phyloP scores from a whole-genome alignment of 1,140 invertebrate genomes.

The Sipha flava region DNA sequence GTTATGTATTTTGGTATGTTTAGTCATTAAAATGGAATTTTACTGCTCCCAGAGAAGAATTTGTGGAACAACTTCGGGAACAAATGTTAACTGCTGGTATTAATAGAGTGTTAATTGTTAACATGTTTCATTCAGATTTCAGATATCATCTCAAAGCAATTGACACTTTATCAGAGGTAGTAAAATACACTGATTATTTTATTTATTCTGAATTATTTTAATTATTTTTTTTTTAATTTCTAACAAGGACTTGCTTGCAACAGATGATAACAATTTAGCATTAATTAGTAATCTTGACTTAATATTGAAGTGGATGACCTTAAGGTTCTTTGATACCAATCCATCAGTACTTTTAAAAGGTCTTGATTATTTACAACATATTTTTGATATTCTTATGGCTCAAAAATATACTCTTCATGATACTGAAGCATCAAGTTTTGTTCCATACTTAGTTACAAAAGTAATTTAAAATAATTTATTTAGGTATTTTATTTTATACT shows the following conservation, averaged over 20 bases:
- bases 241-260: slow-evolving; percentile 30
- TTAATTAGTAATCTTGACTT: slow-evolving; percentile 87
- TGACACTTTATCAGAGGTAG: slow-evolving; percentile 71
- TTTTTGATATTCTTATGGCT: slow-evolving; percentile 72
- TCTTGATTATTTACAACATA: slow-evolving; percentile 77
- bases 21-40: slow-evolving; percentile 91
- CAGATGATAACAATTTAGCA: slow-evolving; percentile 64
- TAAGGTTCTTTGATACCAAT: slow-evolving; percentile 97
- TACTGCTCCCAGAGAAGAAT: slow-evolving; percentile 82
- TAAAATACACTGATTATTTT: neutral
- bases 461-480: slow-evolving; percentile 45
- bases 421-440: slow-evolving; percentile 83
- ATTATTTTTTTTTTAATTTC: neutral
- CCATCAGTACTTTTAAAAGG: slow-evolving; percentile 91
- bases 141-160: slow-evolving; percentile 94
- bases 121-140: slow-evolving; percentile 94
- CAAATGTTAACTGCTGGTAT: slow-evolving; percentile 83
- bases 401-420: slow-evolving; percentile 79
- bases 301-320: slow-evolving; percentile 90
- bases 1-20: slow-evolving; percentile 8
- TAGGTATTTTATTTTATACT: too few relatives aligned
- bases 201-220: neutral
- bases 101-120: slow-evolving; percentile 73
- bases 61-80: slow-evolving; percentile 81
- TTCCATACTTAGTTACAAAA: slow-evolving; percentile 89